Evolutionary conservation across 1,140 invertebrate genomes (phyloP).

Genomic region (Ridgeia piscesae): DNA sequence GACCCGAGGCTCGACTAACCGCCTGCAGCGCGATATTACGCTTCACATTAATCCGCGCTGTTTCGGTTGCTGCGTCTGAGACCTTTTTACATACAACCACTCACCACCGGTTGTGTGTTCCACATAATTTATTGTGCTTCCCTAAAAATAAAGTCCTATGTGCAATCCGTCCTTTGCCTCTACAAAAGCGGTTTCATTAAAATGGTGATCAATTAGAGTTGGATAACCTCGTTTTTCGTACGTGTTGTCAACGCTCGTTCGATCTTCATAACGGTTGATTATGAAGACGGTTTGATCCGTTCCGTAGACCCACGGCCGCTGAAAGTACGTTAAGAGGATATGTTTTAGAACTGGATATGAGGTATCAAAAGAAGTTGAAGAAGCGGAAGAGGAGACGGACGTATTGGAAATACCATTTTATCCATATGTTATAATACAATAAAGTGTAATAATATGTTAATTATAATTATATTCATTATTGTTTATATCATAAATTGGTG

Average conservation of each 20-base stretch:
- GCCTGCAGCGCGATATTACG: neutral
- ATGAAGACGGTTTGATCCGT: no score
- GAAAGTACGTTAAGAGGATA: no score
- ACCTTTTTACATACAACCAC: neutral
- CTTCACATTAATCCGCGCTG: no score
- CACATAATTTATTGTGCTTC: neutral
- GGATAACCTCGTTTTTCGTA: neutral
- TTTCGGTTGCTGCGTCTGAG: neutral
- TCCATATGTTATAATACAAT: no score
- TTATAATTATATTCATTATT: no score
- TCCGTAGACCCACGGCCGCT: no score
- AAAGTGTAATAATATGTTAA: no score
- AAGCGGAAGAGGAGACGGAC: no score
- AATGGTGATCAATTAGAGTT: neutral
- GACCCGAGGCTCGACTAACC: neutral
- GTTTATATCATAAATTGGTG: no score
- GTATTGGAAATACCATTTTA: no score
- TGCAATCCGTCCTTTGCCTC: neutral
- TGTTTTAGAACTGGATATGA: no score
- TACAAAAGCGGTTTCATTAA: neutral
- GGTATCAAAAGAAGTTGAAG: no score
- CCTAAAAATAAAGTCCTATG: neutral
- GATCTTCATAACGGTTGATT: neutral
- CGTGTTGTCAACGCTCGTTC: neutral
- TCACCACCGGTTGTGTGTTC: neutral